Evolutionary conservation across 2,888 invertebrate genomes (phyloP), one percentile per base, ranked within the genome.

Genomic region (Apeira syringaria): DNA sequence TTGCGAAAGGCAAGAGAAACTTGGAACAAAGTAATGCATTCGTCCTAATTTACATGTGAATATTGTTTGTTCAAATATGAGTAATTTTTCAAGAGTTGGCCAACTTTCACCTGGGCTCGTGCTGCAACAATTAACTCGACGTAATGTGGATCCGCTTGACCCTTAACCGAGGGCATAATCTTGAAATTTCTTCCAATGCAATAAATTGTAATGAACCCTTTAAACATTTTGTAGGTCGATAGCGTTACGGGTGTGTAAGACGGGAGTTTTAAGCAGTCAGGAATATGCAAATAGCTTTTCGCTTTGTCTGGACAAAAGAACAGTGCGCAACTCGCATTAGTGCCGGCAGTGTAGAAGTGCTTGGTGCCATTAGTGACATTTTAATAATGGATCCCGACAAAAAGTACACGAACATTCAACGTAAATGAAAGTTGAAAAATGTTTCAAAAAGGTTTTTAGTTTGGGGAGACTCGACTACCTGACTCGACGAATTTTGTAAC

Each of bases 61-160:
- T 79, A 82, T 79, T 81, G 75, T 75, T 80, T 71, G 72, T 74
- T 70, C 69, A 76, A 35, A 78, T 77, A 80, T 80, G 82, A 83
- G 68, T 86, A 80, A 83, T 74, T 77, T 78, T 62, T 65, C 71
- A 77, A 76, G 68, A 66, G 72, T 64, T 67, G 75, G 69, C 61
- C 74, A 74, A 82, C 86, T 88, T 88, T 88, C 86, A 80, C 86
- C 79, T 59, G 53, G 58, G 61, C 61, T 74, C 75, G 77, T 82
- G 79, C 54, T 63, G 56, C 61, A 69, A 74, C 69, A 80, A 81
- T 80, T 78, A 80, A 68, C 67, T 56, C 46, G 42, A 58, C 59
- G 60, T 67, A 61, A 59, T 52, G 60, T 55, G 55, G 41, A 53
- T 48, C 44, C 55, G 50, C 56, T 57, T 62, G 55, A 65, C 63